These are phyloP conservation scores for Apotomis capreana DNA, from an alignment of 2,888 invertebrate genomes.

Conservation along the genomic window DNA sequence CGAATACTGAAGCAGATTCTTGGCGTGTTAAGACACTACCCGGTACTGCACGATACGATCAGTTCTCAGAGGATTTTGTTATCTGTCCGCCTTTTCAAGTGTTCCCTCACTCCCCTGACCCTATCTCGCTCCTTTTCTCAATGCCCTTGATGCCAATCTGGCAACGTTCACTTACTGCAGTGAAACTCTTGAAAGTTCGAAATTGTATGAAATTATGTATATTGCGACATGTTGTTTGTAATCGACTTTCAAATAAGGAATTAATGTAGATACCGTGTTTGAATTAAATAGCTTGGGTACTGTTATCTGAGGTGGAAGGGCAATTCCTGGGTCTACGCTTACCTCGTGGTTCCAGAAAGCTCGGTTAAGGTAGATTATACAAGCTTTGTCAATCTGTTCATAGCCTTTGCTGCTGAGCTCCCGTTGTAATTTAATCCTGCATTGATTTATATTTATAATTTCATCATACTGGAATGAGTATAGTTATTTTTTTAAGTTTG, in stretches of 20 bases:
- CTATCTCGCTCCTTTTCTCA: constrained; percentile 36
- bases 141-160: constrained; percentile 39
- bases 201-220: constrained; percentile 42
- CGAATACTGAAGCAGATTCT: constrained; percentile 1
- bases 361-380: no score
- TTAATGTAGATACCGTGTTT: constrained; percentile 38
- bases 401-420: no score
- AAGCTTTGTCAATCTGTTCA: no score
- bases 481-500: no score
- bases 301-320: constrained; percentile 32
- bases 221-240: constrained; percentile 30
- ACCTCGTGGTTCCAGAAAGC: no score
- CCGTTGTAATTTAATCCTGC: no score
- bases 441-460: no score
- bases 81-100: constrained; percentile 36
- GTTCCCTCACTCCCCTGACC: constrained; percentile 31
- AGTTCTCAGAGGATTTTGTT: constrained; percentile 28
- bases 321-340: not conserved
- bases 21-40: constrained; percentile 7
- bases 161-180: constrained; percentile 30
- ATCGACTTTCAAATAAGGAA: constrained; percentile 40
- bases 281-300: constrained; percentile 35
- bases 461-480: no score
- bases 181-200: constrained; percentile 39
- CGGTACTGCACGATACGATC: constrained; percentile 19